Conservation (phyloP, 2,797 vertebrate genomes). For the Oreonectes daqikongensis region DNA sequence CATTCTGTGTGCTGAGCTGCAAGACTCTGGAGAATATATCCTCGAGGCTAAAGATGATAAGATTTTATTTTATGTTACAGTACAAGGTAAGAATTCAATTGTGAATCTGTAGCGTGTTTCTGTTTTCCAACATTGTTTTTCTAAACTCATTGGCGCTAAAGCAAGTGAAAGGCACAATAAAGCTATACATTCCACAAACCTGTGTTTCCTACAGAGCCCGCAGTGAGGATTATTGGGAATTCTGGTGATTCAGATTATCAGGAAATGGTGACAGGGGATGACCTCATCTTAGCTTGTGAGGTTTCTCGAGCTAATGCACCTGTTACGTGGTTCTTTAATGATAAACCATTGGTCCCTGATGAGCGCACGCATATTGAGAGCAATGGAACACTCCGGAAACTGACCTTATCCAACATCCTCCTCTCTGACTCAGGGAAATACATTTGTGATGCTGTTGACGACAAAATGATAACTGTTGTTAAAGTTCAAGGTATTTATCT, state of each 20-base stretch:
- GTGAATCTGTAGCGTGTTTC: background rate
- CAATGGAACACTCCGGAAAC: slow-evolving; percentile 78
- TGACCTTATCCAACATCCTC: slow-evolving; percentile 78
- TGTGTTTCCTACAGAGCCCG: slow-evolving; percentile 79
- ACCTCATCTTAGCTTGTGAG: slow-evolving; percentile 85
- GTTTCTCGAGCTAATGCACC: slow-evolving; percentile 81
- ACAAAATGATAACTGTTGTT: slow-evolving; percentile 86
- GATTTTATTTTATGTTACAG: slow-evolving; percentile 82
- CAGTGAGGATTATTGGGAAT: slow-evolving; percentile 82
- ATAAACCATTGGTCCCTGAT: slow-evolving; percentile 76
- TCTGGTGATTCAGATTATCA: slow-evolving; percentile 69
- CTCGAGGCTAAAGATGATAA: slow-evolving; percentile 85
- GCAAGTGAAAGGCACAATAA: background rate
- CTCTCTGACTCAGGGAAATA: slow-evolving; percentile 84
- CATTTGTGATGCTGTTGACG: slow-evolving; percentile 82
- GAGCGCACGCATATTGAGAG: slow-evolving; percentile 81
- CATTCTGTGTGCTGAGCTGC: slow-evolving; percentile 78
- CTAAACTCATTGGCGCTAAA: background rate
- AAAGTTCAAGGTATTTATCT: slow-evolving; percentile 83
- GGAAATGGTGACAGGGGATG: slow-evolving; percentile 80
- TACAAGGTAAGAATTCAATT: slow-evolving; percentile 80
- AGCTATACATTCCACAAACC: background rate
- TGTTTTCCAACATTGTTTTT: background rate
- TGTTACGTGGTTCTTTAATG: slow-evolving; percentile 91
- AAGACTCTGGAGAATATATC: slow-evolving; percentile 88